Percentiles rank a stretch among this genome's conserved stretches.
Evolutionary conservation across 2,113 vertebrate species (phyloP).

Genomic region (Psittacara wagleri): DNA sequence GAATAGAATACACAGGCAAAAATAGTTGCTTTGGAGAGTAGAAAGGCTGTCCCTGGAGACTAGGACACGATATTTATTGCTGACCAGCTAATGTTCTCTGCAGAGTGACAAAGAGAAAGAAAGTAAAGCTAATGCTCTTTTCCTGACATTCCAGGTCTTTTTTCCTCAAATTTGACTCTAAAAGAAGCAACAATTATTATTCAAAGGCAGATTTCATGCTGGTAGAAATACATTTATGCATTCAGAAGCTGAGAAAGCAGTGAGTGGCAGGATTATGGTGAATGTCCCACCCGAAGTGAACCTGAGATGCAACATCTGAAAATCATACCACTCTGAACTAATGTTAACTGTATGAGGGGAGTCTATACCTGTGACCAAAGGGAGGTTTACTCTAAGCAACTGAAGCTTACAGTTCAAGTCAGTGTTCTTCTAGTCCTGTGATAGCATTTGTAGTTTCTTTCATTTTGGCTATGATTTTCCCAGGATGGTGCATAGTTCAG

Average conservation of each 20-base stretch:
- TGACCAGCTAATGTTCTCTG: background rate
- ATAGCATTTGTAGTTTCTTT: background rate
- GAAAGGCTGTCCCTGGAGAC: background rate
- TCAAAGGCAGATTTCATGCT: background rate
- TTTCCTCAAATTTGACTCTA: background rate
- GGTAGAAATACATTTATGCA: background rate
- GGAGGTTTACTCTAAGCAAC: background rate
- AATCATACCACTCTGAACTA: background rate
- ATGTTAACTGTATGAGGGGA: background rate
- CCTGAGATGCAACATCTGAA: background rate
- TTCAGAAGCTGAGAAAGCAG: background rate
- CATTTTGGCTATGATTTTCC: background rate
- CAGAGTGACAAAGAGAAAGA: background rate
- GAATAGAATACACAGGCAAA: background rate
- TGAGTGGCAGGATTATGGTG: fast-evolving
- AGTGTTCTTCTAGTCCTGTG: fast-evolving
- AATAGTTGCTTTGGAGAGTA: background rate
- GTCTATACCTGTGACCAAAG: background rate
- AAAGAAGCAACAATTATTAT: background rate
- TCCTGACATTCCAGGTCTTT: background rate
- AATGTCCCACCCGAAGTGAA: background rate
- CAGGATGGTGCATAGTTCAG: background rate
- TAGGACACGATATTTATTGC: background rate
- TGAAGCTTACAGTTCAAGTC: background rate
- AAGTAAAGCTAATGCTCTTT: background rate